These are phyloP conservation scores for Chrysodeixis includens DNA, from an alignment of 2,888 invertebrate genomes.

Conservation along the genomic window DNA sequence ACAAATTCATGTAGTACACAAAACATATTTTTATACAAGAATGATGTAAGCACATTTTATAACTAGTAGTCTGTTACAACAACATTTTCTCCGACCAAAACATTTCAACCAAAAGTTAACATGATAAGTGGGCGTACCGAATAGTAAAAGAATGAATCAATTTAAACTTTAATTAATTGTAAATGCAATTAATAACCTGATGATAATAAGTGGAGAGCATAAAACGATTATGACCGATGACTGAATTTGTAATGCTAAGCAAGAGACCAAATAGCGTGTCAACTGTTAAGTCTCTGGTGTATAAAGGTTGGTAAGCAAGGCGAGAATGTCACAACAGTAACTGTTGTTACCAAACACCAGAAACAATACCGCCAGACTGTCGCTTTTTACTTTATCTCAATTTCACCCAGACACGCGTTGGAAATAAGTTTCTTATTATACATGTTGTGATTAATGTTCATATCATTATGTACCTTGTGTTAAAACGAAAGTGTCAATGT, in stretches of 20 bases:
- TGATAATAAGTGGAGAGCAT: neutral
- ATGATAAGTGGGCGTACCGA: neutral
- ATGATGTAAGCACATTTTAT: neutral
- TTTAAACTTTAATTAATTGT: slow-evolving; percentile 13
- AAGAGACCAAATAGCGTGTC: neutral
- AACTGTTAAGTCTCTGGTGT: neutral
- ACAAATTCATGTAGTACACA: too few relatives aligned
- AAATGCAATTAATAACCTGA: neutral
- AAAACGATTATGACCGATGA: neutral
- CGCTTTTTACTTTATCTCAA: neutral
- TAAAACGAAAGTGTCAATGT: slow-evolving; percentile 27
- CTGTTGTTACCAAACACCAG: slow-evolving; percentile 1
- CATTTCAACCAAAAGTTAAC: neutral
- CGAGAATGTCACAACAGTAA: slow-evolving; percentile 1
- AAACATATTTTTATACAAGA: neutral
- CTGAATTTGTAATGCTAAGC: slow-evolving; percentile 4
- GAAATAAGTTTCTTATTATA: neutral
- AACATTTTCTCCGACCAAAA: neutral
- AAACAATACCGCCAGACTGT: neutral
- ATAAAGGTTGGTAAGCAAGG: slow-evolving; percentile 1
- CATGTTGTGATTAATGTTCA: neutral
- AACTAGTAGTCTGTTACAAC: neutral
- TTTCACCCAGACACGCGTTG: neutral
- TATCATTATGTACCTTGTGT: slow-evolving; percentile 3
- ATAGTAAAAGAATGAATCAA: neutral